Evolutionary conservation across 2,113 vertebrate genomes (phyloP).

Genomic region (Anolis carolinensis): DNA sequence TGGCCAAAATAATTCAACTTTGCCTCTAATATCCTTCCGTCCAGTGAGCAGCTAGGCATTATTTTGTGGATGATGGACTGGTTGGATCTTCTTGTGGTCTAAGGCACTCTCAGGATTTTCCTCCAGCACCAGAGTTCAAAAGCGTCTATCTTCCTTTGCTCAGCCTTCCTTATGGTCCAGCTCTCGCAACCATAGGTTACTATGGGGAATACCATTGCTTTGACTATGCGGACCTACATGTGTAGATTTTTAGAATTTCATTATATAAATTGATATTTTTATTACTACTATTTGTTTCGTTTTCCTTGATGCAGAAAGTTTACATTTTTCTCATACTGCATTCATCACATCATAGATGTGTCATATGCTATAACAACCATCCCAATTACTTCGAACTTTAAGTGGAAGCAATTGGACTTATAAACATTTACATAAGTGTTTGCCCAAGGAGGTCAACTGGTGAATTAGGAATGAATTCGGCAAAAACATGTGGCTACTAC

Average conservation of each 20-base stretch:
- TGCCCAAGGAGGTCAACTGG: background rate
- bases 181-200: too few species aligned
- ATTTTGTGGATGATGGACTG: too few species aligned
- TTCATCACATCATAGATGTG: background rate
- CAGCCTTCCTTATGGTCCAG: too few species aligned
- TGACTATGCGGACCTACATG: too few species aligned
- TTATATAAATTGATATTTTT: background rate
- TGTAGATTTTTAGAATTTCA: background rate
- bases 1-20: too few species aligned
- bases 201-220: too few species aligned
- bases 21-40: too few species aligned
- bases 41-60: too few species aligned
- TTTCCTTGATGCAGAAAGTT: background rate
- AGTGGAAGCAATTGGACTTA: constrained; percentile 8
- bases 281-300: background rate
- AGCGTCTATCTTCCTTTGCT: too few species aligned
- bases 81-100: too few species aligned
- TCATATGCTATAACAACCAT: background rate
- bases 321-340: background rate
- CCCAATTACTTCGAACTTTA: background rate
- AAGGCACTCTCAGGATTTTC: too few species aligned
- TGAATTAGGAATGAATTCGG: background rate
- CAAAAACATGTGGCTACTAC: background rate
- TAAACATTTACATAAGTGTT: constrained; percentile 1
- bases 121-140: too few species aligned